Conservation (phyloP, 2,888 invertebrate species). For the Cheiracanthium punctorium region DNA sequence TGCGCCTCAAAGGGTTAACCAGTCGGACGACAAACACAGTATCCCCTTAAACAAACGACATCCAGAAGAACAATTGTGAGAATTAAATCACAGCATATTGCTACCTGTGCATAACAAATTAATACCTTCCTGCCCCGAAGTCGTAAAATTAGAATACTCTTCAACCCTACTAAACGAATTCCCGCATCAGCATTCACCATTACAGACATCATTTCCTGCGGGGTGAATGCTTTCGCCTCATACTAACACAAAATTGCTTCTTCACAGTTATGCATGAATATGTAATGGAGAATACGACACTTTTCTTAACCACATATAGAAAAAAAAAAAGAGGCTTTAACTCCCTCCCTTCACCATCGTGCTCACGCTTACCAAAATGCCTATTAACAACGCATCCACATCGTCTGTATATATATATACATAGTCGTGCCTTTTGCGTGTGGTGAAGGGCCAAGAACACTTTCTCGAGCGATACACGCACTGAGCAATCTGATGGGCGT, state of each 20-base stretch:
- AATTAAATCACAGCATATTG: no score
- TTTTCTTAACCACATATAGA: background rate
- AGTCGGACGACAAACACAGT: no score
- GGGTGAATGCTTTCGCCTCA: background rate
- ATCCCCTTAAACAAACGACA: no score
- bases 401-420: background rate
- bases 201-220: background rate
- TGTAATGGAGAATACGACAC: background rate
- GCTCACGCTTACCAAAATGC: no score
- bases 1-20: no score
- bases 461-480: constrained; percentile 25
- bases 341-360: background rate
- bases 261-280: background rate
- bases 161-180: background rate
- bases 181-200: background rate
- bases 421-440: constrained; percentile 17
- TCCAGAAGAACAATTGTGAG: no score
- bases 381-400: background rate
- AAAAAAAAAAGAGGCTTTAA: background rate
- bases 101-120: no score
- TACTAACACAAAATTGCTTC: background rate
- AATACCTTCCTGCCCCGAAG: no score
- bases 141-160: background rate
- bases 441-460: constrained; percentile 35
- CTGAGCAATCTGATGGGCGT: constrained; percentile 30